Evolutionary conservation across 2,113 vertebrate genomes (phyloP).

Genomic region (Cichladusa arquata): DNA sequence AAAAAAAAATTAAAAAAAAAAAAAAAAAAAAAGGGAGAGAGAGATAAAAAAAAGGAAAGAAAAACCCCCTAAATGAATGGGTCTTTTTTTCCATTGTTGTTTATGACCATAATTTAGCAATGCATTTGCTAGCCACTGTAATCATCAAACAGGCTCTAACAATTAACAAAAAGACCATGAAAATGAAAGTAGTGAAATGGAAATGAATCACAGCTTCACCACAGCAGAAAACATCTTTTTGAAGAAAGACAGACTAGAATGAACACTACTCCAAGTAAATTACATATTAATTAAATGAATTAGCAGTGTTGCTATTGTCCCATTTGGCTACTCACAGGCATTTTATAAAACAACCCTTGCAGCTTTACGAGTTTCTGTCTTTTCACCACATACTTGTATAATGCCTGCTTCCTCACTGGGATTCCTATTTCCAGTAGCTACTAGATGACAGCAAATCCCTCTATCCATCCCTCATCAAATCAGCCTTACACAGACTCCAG

Average conservation of each 20-base stretch:
- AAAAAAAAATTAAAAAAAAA: too few species aligned
- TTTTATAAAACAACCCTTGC: slow-evolving; percentile 35
- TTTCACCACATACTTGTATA: slow-evolving; percentile 9
- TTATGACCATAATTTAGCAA: slow-evolving; percentile 61
- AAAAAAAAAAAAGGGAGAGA: too few species aligned
- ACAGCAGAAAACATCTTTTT: slow-evolving; percentile 62
- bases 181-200: slow-evolving; percentile 62
- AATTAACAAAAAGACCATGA: slow-evolving; percentile 66
- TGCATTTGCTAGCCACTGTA: slow-evolving; percentile 57
- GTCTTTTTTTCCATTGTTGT: slow-evolving; percentile 14
- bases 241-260: slow-evolving; percentile 55
- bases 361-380: slow-evolving; percentile 29
- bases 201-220: slow-evolving; percentile 64
- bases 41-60: too few species aligned
- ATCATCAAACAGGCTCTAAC: slow-evolving; percentile 57
- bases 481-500: background rate
- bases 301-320: slow-evolving; percentile 58
- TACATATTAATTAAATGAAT: slow-evolving; percentile 69
- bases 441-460: background rate
- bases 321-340: slow-evolving; percentile 31
- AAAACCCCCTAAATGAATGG: background rate
- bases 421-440: background rate
- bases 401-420: slow-evolving; percentile 1
- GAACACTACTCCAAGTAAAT: slow-evolving; percentile 51
- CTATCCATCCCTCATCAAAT: background rate